Evolutionary conservation across 2,113 vertebrate genomes (phyloP).

Genomic region (Megalops atlanticus): DNA sequence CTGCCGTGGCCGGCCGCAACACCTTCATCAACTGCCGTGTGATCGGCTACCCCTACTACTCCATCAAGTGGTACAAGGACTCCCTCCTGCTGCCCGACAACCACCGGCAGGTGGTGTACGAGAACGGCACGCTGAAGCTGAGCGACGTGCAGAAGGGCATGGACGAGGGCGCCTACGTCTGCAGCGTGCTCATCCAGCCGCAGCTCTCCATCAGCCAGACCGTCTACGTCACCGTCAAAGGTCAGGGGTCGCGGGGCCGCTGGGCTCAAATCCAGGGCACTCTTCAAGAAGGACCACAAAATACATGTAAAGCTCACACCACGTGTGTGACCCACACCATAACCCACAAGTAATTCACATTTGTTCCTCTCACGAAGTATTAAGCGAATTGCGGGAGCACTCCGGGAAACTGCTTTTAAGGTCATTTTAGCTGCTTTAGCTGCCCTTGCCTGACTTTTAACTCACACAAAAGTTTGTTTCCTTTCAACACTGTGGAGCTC

Average conservation of each 20-base stretch:
- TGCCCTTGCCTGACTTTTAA: too few species aligned
- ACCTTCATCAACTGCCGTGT: conserved; percentile 97
- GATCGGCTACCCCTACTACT: conserved; percentile 98
- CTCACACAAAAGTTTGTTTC: too few species aligned
- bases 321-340: too few species aligned
- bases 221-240: conserved; percentile 94
- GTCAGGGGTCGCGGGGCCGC: conserved; percentile 62
- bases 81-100: conserved; percentile 92
- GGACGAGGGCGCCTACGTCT: conserved; percentile 95
- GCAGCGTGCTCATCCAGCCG: conserved; percentile 96
- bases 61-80: conserved; percentile 99
- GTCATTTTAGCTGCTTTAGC: too few species aligned
- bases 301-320: too few species aligned
- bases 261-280: not conserved
- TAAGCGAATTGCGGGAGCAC: too few species aligned
- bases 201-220: conserved; percentile 97
- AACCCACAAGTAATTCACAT: too few species aligned
- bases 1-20: conserved; percentile 93
- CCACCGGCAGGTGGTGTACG: conserved; percentile 97
- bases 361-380: too few species aligned
- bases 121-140: conserved; percentile 95
- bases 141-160: conserved; percentile 97
- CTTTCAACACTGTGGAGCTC: too few species aligned
- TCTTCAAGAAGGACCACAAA: too few species aligned
- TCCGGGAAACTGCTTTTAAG: too few species aligned